phyloP scores from a whole-genome alignment of 2,797 vertebrate species.

The Hoplostethus mediterraneus region DNA sequence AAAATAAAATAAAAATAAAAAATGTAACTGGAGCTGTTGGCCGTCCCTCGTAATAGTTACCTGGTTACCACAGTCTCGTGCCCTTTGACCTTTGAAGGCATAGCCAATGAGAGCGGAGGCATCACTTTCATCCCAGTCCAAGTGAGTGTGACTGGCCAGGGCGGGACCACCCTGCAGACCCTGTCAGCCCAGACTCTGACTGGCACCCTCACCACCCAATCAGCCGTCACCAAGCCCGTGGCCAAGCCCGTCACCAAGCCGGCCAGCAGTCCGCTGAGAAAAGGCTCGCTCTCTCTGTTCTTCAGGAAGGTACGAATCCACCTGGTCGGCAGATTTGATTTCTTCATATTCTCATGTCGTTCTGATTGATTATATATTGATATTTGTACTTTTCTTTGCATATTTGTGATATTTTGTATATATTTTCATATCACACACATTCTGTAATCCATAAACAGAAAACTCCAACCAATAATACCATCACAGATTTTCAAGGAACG shows the following conservation, averaged over 20 bases:
- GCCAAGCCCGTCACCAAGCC: constrained; percentile 34
- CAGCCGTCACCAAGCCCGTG: constrained; percentile 77
- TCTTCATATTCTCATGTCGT: not conserved
- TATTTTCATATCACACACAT: too few relatives aligned
- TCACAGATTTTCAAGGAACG: too few relatives aligned
- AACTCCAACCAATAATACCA: too few relatives aligned
- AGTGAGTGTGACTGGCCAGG: constrained; percentile 87
- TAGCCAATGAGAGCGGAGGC: constrained; percentile 92
- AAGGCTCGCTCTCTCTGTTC: constrained; percentile 89
- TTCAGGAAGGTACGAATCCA: constrained; percentile 89
- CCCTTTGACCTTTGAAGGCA: constrained; percentile 79
- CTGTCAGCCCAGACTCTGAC: constrained; percentile 72
- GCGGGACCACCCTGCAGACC: constrained; percentile 66
- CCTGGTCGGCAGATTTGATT: not conserved
- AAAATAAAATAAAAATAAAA: not conserved
- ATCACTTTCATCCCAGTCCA: constrained; percentile 93
- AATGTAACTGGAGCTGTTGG: too few relatives aligned
- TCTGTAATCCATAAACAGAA: too few relatives aligned
- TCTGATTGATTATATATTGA: too few relatives aligned
- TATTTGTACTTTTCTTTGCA: too few relatives aligned
- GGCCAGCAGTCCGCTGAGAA: constrained; percentile 76
- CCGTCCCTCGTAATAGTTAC: too few relatives aligned
- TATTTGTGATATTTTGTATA: too few relatives aligned
- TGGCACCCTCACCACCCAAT: constrained; percentile 79
- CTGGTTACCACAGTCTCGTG: not conserved